Base-by-base conservation (phyloP, 2,888 invertebrate species). In the Empis stercorea region DNA sequence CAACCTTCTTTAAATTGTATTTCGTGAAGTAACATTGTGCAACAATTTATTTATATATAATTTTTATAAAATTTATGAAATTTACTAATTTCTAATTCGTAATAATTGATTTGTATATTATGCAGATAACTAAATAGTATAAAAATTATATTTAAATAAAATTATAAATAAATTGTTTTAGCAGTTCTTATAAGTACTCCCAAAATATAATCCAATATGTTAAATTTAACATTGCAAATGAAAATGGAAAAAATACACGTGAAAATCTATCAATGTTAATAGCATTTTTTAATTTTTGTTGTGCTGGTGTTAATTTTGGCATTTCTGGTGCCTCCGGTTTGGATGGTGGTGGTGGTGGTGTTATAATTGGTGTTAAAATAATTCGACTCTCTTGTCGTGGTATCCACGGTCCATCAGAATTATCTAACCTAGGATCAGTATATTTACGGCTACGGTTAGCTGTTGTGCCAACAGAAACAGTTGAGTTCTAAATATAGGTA, bases 131-230 rank as follows among this genome's bases (percentile, higher is more conserved):
- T 27, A 27, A 4, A 27, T 9, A 27, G 23, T 27, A 27, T 27
- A 27, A 27, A 27, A 27, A 27, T n/a, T n/a, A 27, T 27, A 27
- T 27, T 27, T 9, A 27, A 27, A 27, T 27, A 27, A 27, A 27
- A 27, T 7, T 27, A 9, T 27, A 7, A 38, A 20, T 38, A 38
- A 43, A 34, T 17, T 4, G 15, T 15, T n/a, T n/a, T 30, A 10
- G 17, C 27, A 32, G 20, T 20, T 30, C 23, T 60, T 76, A 80
- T 61, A 80, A 75, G 63, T 81, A 83, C 61, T 82, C 79, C 48
- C 80, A 81, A 65, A 84, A 84, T 61, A 79, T 73, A 56, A 80
- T 76, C 84, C 84, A 84, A 61, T 84, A 84, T 53, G 79, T 78
- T 52, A 73, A 71, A 62, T 84, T 84, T 42, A 84, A 71, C 48